Evolutionary conservation across 2,888 invertebrate genomes (phyloP), one percentile per base, ranked within the genome.

Genomic region (Limnephilus rhombicus): DNA sequence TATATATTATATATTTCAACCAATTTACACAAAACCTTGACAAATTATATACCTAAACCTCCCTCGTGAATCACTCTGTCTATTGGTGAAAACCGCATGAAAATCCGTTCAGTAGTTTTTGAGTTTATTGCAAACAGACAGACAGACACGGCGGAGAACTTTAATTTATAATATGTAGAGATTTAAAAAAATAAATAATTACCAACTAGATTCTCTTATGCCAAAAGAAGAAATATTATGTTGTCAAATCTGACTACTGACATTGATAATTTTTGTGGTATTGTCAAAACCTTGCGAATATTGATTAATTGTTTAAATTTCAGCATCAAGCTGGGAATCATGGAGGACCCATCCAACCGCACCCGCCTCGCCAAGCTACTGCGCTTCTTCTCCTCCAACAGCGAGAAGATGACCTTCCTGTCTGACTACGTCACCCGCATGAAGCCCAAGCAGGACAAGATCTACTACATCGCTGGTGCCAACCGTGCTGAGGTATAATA

Each of bases 261-360:
- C 53, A 1, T 4, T 18, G 18, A 53, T 53, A 15, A 24, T 68
- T 4, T 24, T 68, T 68, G 0, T 24, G 24, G 53, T 53, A 68
- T 68, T 68, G 5, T 5, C 24, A 24, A 24, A 68, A 9, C 9
- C 68, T 68, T 68, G 2, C 24, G 7, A 24, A 68, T 68, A 85
- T 41, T 85, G 31, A n/a, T 34, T n/a, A 92, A 93, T 91, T 94
- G 68, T n/a, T 34, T 85, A 92, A 93, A 91, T 94, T 95, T 92
- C 94, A 98, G 98, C 96, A 97, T 99, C 94, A 99, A 99, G 96
- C 96, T 99, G 94, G 99, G 99, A 92, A 97, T 99, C 37, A 99
- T 99, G 97, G 99, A 99, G 96, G 99, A 99, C 96, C 98, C 99
- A 82, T 98, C 98, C 94, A 99, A 99, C 96, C 97, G 99, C 93